Percentiles rank a stretch among this genome's conserved stretches.
phyloP scores from a whole-genome alignment of 2,113 vertebrate genomes.

The Mustelus asterias region DNA sequence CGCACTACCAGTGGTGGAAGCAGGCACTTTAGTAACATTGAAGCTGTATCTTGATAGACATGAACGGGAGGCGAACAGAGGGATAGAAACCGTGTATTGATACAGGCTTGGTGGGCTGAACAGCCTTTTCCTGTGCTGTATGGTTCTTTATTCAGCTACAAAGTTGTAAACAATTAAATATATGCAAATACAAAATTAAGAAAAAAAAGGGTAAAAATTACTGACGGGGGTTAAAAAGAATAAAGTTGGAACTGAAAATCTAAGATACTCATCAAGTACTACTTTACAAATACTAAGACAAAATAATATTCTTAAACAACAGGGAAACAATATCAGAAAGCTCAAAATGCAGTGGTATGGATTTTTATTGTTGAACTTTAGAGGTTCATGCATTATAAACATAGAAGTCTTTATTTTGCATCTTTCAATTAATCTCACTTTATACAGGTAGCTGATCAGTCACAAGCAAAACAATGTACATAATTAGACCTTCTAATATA shows the following conservation, averaged over 20 bases:
- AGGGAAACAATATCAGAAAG: not conserved
- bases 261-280: too few species aligned
- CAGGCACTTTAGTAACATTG: too few species aligned
- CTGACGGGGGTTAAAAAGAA: too few species aligned
- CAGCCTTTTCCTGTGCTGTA: too few species aligned
- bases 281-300: not conserved
- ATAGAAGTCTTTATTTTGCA: not conserved
- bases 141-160: not conserved
- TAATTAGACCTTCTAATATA: not conserved
- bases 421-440: not conserved
- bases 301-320: not conserved
- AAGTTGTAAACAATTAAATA: not conserved
- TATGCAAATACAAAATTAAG: too few species aligned
- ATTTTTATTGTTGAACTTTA: not conserved
- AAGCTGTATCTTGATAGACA: too few species aligned
- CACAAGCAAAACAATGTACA: not conserved
- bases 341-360: not conserved
- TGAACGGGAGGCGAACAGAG: too few species aligned
- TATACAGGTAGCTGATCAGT: not conserved
- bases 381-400: slow-evolving; percentile 20
- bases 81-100: too few species aligned
- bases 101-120: too few species aligned
- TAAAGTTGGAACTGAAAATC: not conserved
- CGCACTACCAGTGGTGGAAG: too few species aligned
- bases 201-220: not conserved